These are phyloP conservation scores for Indicator indicator DNA, from an alignment of 2,113 vertebrate species.

Conservation along the genomic window DNA sequence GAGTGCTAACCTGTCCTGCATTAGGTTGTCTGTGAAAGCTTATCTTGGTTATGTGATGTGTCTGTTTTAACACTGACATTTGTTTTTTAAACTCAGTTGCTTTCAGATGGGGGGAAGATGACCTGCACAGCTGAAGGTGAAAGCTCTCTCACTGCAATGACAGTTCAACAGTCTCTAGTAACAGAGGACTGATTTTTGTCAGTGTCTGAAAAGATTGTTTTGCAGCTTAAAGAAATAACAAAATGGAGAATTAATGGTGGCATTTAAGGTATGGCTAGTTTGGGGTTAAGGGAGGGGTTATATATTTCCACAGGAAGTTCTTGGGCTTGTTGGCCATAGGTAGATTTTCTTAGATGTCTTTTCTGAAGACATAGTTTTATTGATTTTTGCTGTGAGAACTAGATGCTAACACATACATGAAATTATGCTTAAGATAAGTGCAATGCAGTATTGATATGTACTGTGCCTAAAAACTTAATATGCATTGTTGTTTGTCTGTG, in stretches of 20 bases:
- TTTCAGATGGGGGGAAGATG: background rate
- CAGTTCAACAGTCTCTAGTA: background rate
- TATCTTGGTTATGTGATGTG: background rate
- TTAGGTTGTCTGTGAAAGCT: background rate
- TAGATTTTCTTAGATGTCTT: background rate
- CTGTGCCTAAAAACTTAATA: background rate
- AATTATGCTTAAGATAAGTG: background rate
- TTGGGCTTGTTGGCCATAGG: background rate
- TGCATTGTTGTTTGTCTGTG: background rate
- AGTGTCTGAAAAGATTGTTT: background rate
- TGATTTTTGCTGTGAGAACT: background rate
- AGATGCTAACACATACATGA: background rate
- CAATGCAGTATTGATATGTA: background rate
- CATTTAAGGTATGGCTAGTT: background rate
- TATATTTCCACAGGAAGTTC: background rate
- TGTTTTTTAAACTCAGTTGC: background rate
- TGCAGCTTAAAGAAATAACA: background rate
- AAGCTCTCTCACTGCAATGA: background rate
- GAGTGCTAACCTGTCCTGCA: background rate
- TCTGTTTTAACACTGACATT: background rate
- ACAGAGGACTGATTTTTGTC: background rate
- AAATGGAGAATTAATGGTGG: background rate
- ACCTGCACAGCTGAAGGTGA: background rate
- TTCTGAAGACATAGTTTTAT: background rate
- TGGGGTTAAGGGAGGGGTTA: background rate